These are phyloP conservation scores for Capitulum mitella DNA, from an alignment of 2,888 invertebrate species.

Conservation along the genomic window DNA sequence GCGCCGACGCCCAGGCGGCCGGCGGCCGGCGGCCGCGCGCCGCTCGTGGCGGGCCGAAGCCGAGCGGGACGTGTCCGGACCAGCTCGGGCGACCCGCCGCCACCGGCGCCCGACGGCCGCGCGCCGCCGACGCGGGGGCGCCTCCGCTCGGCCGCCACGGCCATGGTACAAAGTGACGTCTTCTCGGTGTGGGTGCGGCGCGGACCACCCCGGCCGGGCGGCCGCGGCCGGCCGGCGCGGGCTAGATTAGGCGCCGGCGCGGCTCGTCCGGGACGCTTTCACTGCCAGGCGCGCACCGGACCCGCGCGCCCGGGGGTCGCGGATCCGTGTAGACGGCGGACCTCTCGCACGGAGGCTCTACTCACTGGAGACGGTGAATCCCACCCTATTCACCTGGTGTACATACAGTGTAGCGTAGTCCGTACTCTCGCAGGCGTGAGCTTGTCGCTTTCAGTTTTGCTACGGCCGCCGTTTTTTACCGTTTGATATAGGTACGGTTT, in stretches of 20 bases:
- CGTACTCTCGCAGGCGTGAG: not conserved
- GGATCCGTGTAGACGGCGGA: not conserved
- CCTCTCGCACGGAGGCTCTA: no score
- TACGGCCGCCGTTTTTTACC: not conserved
- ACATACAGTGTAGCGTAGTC: not conserved
- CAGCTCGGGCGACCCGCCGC: no score
- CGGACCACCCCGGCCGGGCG: no score
- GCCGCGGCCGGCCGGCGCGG: no score
- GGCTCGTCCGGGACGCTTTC: not conserved
- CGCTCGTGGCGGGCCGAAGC: no score
- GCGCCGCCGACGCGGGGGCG: no score
- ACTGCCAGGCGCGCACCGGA: not conserved
- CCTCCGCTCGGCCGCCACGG: not conserved
- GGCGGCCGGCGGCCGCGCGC: no score
- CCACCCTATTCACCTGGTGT: not conserved
- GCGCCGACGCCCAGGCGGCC: no score
- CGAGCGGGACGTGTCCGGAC: no score
- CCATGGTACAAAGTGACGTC: slow-evolving; percentile 3
- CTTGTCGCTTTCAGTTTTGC: slow-evolving; percentile 15
- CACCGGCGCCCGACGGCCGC: no score
- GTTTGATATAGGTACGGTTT: slow-evolving; percentile 6
- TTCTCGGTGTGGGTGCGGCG: not conserved
- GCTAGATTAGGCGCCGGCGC: no score
- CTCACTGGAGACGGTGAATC: not conserved
- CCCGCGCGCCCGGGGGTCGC: not conserved